Base-by-base conservation (phyloP, 2,113 vertebrate genomes). In the Clinocottus analis region DNA sequence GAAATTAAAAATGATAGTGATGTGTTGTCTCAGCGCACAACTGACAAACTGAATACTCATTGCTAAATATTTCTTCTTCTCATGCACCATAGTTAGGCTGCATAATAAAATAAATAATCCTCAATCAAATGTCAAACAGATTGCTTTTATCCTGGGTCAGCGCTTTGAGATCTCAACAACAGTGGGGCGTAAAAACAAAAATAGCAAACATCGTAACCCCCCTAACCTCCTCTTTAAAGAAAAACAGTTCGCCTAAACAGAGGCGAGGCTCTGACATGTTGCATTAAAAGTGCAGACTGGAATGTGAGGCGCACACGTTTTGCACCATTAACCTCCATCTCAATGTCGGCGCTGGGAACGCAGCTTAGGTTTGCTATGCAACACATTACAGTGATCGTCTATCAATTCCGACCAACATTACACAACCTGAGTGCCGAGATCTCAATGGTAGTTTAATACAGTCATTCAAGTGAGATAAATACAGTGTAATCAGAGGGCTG, bases 321-420 rank as follows among this genome's bases (percentile, higher is more conserved):
- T 83, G 88, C 88, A 86, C 65, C 90, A 87, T 92, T 91, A 90
- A 84, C 75, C 85, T 68, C 66, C 78, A 65, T 90, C 82, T 85
- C 80, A 69, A 61, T 73, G 79, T 72, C 31, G 47, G 87, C 62
- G 56, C 63, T 4, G 13, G 69, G 45, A 72, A 73, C 47, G 6
- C 25, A 7, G 68, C 68, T 75, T 49, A 63, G 80, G 68, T 79
- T 72, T 61, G 49, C 77, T 64, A 67, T 87, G 87, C 81, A 85
- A 82, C 43, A 84, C 90, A 80, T 89, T 84, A 80, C 79, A 84
- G 77, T 85, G 70, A 87, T 90, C 81, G 74, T 87, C 77, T 77
- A 72, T 84, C 76, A 87, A 82, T 90, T 87, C 84, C 75, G 80
- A 72, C 86, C 85, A 88, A 89, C 91, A 91, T 91, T 90, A 89